phyloP scores from a whole-genome alignment of 2,797 vertebrate genomes.

The Lemur catta region DNA sequence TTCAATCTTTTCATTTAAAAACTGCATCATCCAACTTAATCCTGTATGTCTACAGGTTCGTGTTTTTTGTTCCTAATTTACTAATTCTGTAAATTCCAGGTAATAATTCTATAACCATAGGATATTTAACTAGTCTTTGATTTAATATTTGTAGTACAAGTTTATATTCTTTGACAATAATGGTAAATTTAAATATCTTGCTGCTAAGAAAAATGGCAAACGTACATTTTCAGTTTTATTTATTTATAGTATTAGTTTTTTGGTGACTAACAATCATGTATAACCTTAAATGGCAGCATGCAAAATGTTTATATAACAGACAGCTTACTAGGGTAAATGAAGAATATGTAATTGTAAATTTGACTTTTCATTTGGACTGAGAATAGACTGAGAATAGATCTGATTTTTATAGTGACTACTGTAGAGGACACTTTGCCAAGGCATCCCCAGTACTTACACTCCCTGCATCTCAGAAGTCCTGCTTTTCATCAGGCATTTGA shows the following conservation, averaged over 20 bases:
- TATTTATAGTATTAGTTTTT: conserved; percentile 1
- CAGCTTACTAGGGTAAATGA: background rate
- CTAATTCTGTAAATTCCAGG: background rate
- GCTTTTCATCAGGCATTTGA: background rate
- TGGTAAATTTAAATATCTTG: background rate
- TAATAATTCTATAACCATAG: background rate
- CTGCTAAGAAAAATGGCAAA: background rate
- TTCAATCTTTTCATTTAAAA: background rate
- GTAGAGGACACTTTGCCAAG: background rate
- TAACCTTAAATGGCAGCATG: background rate
- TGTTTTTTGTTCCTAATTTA: background rate
- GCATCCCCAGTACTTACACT: background rate
- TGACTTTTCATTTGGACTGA: background rate
- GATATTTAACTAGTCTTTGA: background rate
- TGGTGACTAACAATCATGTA: background rate
- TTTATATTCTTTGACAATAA: conserved; percentile 29
- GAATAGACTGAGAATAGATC: background rate
- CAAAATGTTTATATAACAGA: background rate
- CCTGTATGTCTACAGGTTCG: background rate
- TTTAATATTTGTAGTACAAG: conserved; percentile 14
- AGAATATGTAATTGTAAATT: background rate
- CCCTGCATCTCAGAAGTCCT: background rate
- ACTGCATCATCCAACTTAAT: background rate
- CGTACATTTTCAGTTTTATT: background rate
- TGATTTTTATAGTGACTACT: background rate